A percentile compares a stretch with the other conserved stretches of the same genome.
Conservation (phyloP, 2,888 invertebrate species). For the Hypomecis atomaria region DNA sequence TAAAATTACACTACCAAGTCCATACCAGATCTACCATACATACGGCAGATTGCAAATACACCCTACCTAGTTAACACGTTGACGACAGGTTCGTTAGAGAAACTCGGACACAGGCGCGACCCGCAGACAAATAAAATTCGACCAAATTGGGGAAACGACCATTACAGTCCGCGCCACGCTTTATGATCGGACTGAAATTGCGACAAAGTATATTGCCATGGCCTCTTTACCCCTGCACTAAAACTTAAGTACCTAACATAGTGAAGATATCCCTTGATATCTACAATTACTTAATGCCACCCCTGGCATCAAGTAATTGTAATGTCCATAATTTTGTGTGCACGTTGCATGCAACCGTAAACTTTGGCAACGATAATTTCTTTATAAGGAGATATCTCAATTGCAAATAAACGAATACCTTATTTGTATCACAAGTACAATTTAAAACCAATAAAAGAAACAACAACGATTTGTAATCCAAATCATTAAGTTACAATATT, state of each 20-base stretch:
- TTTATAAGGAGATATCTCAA: too few relatives aligned
- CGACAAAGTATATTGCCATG: not conserved
- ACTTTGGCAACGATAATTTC: too few relatives aligned
- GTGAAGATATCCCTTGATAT: too few relatives aligned
- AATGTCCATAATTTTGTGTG: too few relatives aligned
- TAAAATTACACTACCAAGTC: not conserved
- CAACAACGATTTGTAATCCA: slow-evolving; percentile 6
- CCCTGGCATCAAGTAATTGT: too few relatives aligned
- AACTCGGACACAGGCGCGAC: slow-evolving; percentile 13
- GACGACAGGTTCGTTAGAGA: slow-evolving; percentile 15
- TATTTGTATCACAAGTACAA: not conserved
- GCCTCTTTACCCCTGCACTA: not conserved
- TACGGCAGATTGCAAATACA: not conserved
- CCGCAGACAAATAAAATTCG: slow-evolving; percentile 23
- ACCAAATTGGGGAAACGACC: slow-evolving; percentile 13
- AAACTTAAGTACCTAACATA: not conserved
- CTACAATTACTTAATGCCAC: too few relatives aligned
- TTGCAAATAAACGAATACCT: too few relatives aligned
- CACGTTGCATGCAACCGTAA: too few relatives aligned
- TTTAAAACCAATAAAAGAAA: not conserved
- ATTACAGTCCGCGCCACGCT: not conserved
- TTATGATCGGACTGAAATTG: not conserved
- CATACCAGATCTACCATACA: not conserved
- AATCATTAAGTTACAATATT: not conserved
- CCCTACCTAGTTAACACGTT: slow-evolving; percentile 8